These are phyloP conservation scores for Trissolcus japonicus DNA, from an alignment of 2,888 invertebrate species.

Conservation along the genomic window DNA sequence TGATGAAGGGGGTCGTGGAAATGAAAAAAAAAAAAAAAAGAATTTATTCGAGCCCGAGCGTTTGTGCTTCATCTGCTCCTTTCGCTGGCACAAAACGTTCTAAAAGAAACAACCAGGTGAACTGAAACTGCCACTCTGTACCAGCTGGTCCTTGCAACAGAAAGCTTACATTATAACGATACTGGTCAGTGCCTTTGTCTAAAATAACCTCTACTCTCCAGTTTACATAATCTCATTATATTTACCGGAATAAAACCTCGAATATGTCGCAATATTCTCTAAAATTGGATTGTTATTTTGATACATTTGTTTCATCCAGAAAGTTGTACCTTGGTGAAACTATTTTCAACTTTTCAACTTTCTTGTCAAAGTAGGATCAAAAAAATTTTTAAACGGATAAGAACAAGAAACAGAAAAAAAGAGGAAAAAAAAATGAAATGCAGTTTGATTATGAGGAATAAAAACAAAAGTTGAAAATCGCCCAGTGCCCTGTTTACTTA, in stretches of 20 bases:
- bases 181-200: constrained; percentile 42
- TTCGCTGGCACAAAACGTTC: constrained; percentile 44
- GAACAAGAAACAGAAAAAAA: not conserved
- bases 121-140: constrained; percentile 33
- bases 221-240: constrained; percentile 1
- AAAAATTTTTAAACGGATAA: not conserved
- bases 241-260: too few relatives aligned
- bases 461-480: not conserved
- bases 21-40: constrained; percentile 26
- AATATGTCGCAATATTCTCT: not conserved
- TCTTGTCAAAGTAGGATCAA: too few relatives aligned
- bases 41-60: constrained; percentile 34
- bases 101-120: constrained; percentile 57
- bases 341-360: not conserved
- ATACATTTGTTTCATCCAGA: not conserved
- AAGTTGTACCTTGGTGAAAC: not conserved
- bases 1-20: not conserved
- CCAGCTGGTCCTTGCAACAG: constrained; percentile 57
- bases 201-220: constrained; percentile 3
- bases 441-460: not conserved
- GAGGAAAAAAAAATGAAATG: not conserved
- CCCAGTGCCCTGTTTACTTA: constrained; percentile 5
- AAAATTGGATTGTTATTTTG: not conserved
- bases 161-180: constrained; percentile 48
- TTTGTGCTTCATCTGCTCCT: constrained; percentile 55